Evolutionary conservation across 2,888 invertebrate genomes (phyloP), one percentile per base, ranked within the genome.

Genomic region (Unio delphinus): DNA sequence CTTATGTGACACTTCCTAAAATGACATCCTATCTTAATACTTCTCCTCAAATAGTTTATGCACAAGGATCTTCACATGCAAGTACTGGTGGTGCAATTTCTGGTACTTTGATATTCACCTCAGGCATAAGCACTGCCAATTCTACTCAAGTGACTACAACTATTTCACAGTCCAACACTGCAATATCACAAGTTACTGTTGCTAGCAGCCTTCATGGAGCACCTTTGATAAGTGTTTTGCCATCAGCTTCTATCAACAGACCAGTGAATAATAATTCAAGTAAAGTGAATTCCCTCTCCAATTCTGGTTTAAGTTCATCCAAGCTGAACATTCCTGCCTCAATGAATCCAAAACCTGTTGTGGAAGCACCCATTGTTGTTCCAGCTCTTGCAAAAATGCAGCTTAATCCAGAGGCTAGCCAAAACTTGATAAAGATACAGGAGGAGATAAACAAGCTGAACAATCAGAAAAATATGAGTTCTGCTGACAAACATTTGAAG

Each of bases 371-470:
- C 55, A 71, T 63, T 57, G 76, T 74, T 66, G 75, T 75, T 4
- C 76, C 80, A 34, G 77, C 77, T n/a, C 66, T 77, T 15, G 79
- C 77, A 58, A 75, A 75, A 20, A 80, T 79, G 26, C 82, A 83
- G 54, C 65, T 80, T 15, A 75, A 76, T 11, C 76, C 80, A 20
- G 77, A 81, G n/a, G 70, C 77, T 6, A 79, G 79, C 23, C 73
- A 76, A n/a, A 67, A 79, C 55, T 71, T 83, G 54, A 72, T 93
- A 83, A 92, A 92, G 70, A 92, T 94, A 17, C 94, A 94, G 87
- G 90, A 93, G 81, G 94, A 94, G 89, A 94, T 95, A 67, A 93
- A 93, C 85, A 92, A 92, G 64, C 90, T 95, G 67, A 92, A 92
- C 58, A 91, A 92, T 26, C 92, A 92, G 78, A 88, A 92, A 76